Base-by-base conservation (phyloP, 2,888 invertebrate species). In the Mythimna impura region DNA sequence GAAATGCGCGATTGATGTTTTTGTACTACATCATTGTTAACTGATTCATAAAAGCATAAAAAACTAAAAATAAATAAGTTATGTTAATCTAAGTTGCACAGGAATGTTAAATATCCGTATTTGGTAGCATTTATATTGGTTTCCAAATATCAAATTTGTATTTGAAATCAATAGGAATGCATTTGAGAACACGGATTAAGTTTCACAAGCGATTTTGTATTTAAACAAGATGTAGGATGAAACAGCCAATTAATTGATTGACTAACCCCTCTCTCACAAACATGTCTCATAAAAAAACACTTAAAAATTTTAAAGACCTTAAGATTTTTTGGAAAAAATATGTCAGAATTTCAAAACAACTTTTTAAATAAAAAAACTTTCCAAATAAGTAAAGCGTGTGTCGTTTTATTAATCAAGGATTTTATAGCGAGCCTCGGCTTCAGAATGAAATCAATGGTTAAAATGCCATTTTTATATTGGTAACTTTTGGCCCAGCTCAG, bases 11-110 rank as follows among this genome's bases (percentile, higher is more conserved):
- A 84, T 82, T 81, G 73, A 82, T 82, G 82, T 83, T 85, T 91
- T 92, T 92, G 92, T 93, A 92, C 91, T 91, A 88, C 86, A 86
- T 85, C 76, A 84, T 83, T 84, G 78, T 77, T 82, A 76, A 80
- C 75, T 76, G 71, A 74, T 73, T 72, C 72, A 69, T 77, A 75
- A 78, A 83, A 81, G 73, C 72, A 76, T 83, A 85, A 77, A 80
- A 86, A 81, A 81, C 82, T 80, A 82, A 80, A 73, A 86, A 81
- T 82, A 81, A 86, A 85, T 85, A 88, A 84, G 54, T 85, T 81
- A 84, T 9, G 57, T 76, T 73, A 81, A 70, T 63, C 68, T 82
- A 71, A 66, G 30, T 62, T 66, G 64, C 36, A 74, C 55, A 60
- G 63, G 58, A 76, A 76, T 66, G 52, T 70, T 50, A 34, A 52